Percentiles rank a stretch among this genome's conserved stretches.
These are phyloP conservation scores for Tetragonisca angustula DNA, from an alignment of 2,888 invertebrate species.

Conservation along the genomic window DNA sequence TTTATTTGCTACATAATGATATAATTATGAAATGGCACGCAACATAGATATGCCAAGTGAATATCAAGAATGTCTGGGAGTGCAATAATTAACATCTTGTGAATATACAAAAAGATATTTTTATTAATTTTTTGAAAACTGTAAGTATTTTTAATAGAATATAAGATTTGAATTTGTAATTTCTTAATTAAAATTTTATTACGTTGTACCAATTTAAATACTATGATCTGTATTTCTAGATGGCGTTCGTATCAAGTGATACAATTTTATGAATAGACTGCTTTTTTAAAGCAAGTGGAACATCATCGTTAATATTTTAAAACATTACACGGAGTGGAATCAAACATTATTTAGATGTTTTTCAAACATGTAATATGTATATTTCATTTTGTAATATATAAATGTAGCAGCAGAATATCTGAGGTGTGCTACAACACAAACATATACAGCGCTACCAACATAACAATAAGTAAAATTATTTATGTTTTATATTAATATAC, in stretches of 20 bases:
- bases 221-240: not conserved
- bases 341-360: not conserved
- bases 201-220: slow-evolving; percentile 16
- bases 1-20: slow-evolving; percentile 1
- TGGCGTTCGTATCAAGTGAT: slow-evolving; percentile 11
- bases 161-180: not conserved
- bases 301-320: not conserved
- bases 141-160: not conserved
- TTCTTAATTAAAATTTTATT: not conserved
- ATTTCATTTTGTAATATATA: slow-evolving; percentile 11
- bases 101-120: not conserved
- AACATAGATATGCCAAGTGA: slow-evolving; percentile 4
- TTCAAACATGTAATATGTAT: too few relatives aligned
- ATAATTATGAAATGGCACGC: slow-evolving; percentile 22
- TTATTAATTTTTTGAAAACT: not conserved
- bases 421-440: not conserved
- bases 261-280: slow-evolving; percentile 2
- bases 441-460: slow-evolving; percentile 38
- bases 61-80: not conserved
- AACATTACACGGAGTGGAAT: not conserved
- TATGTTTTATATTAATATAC: too few relatives aligned
- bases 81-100: not conserved
- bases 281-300: not conserved
- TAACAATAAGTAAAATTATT: not conserved
- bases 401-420: not conserved